Evolutionary conservation across 2,113 vertebrate species (phyloP), one percentile per base, ranked within the genome.

Genomic region (Seriola dumerili): DNA sequence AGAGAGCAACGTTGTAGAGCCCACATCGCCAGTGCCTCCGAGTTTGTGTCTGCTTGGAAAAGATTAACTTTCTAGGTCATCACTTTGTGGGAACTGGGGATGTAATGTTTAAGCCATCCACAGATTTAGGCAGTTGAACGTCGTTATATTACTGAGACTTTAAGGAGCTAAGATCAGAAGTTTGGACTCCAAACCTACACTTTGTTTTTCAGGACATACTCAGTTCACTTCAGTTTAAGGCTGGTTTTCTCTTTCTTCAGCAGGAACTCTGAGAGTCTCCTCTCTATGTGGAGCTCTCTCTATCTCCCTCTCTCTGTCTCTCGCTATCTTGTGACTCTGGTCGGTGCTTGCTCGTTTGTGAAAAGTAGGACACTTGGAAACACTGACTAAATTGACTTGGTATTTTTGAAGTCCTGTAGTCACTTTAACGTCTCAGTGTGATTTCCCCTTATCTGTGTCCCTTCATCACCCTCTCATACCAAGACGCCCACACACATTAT

Each of bases 61-160:
- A 95, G 68, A 95, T 95, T 93, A 95, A 94, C 93, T 94, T 94
- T 94, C 93, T 92, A 90, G 90, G 94, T 93, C 93, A 93, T 87
- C 76, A 65, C 80, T 86, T 85, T 83, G 92, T 89, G 90, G 89
- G 85, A 89, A 91, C 80, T 5, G 23, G 40, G 77, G 85, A 86
- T 84, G 83, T 76, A 83, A 84, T 85, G 78, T 82, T 91, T 83
- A 84, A 93, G 76, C 84, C 72, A 77, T 48, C 76, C 78, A 19
- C 58, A 70, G 83, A 29, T 73, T 78, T 73, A 75, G 62, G 55
- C 68, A 58, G 71, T 78, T 29, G 34, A 76, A 80, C 69, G 23
- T 72, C 38, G 21, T 50, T 58, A 71, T 16, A 78, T 50, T 71
- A 54, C 72, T 67, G 14, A 40, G 59, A 81, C 84, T 80, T 66